Conservation (phyloP, 2,888 invertebrate species). For the Cotesia congregata region DNA sequence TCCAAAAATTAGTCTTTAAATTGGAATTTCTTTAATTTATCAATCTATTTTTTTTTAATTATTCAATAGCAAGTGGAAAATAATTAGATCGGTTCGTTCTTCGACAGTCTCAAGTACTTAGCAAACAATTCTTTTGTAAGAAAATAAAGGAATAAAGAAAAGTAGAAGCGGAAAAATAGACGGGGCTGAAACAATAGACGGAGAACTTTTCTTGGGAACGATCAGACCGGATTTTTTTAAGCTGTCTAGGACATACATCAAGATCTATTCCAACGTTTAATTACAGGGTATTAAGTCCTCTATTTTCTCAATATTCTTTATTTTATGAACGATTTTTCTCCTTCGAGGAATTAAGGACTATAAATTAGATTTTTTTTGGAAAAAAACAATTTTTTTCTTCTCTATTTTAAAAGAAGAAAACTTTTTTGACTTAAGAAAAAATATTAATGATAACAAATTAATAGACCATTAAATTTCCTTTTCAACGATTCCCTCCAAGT, state of each 20-base stretch:
- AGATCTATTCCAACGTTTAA: neutral
- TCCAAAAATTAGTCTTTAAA: too few relatives aligned
- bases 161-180: neutral
- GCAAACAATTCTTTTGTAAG: neutral
- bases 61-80: neutral
- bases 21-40: too few relatives aligned
- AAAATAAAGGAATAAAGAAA: neutral
- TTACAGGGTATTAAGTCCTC: neutral
- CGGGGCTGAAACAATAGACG: neutral
- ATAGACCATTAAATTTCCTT: too few relatives aligned
- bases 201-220: neutral
- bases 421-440: too few relatives aligned
- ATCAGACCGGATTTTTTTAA: conserved; percentile 9
- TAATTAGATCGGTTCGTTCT: neutral
- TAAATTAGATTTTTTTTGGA: too few relatives aligned
- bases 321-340: neutral
- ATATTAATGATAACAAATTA: too few relatives aligned
- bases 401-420: too few relatives aligned
- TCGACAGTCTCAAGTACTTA: neutral
- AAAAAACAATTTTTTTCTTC: too few relatives aligned
- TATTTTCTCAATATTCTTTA: neutral
- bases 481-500: too few relatives aligned
- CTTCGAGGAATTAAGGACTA: too few relatives aligned
- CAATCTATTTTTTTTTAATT: neutral
- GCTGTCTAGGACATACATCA: neutral